Percentiles rank a stretch among this genome's conserved stretches.
Evolutionary conservation across 2,113 vertebrate genomes (phyloP).

Genomic region (Guaruba guarouba): DNA sequence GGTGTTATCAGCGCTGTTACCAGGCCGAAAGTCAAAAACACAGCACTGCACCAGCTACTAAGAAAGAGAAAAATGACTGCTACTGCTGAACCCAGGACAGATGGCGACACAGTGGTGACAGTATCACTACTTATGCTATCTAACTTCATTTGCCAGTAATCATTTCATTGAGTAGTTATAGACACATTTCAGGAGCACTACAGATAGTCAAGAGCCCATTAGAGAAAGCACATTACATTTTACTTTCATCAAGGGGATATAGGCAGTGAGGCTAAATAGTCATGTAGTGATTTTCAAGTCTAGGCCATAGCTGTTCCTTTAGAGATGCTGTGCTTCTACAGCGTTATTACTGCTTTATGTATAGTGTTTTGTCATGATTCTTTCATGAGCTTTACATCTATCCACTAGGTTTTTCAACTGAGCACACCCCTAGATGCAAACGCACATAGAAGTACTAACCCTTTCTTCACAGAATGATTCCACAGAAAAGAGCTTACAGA

Average conservation of each 20-base stretch:
- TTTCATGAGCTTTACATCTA: conserved; percentile 25
- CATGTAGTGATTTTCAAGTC: conserved; percentile 18
- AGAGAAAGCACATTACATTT: conserved; percentile 8
- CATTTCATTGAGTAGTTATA: background rate
- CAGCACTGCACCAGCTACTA: no score
- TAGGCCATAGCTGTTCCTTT: background rate
- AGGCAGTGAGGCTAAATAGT: background rate
- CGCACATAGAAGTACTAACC: background rate
- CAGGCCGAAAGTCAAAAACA: no score
- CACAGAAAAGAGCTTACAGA: background rate
- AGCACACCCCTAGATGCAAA: background rate
- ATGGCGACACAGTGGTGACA: background rate
- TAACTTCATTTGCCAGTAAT: background rate
- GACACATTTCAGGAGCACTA: background rate
- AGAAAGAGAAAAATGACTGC: no score
- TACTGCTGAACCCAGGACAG: no score
- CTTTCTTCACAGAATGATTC: background rate
- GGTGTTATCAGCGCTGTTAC: no score
- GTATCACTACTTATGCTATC: background rate
- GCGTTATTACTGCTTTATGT: background rate
- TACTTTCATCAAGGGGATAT: conserved; percentile 12
- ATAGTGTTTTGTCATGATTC: background rate
- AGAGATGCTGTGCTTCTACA: background rate
- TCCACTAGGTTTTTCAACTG: background rate
- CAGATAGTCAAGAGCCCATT: conserved; percentile 15